Evolutionary conservation across 2,888 invertebrate species (phyloP).

Genomic region (Eubasilissa splendida): DNA sequence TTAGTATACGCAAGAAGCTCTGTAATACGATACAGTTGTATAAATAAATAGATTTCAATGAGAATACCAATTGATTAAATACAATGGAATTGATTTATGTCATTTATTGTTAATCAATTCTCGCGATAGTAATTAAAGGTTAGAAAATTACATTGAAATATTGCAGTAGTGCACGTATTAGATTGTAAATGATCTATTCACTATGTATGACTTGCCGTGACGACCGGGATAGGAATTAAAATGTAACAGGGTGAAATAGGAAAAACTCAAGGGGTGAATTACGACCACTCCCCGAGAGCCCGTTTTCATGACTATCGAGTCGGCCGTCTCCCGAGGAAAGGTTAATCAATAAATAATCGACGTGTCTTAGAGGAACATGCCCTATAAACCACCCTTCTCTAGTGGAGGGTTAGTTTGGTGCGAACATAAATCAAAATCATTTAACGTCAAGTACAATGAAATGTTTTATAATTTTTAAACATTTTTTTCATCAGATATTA

Average conservation of each 20-base stretch:
- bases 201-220: background rate
- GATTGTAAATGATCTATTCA: background rate
- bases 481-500: no score
- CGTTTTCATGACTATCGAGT: constrained; percentile 38
- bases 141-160: background rate
- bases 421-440: background rate
- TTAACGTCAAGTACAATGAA: no score
- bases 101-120: no score
- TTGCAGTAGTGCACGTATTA: background rate
- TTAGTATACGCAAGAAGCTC: no score
- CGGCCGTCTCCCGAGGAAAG: constrained; percentile 16
- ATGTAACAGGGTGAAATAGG: background rate
- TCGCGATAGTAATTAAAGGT: no score
- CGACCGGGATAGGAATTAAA: background rate
- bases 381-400: background rate
- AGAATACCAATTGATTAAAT: no score
- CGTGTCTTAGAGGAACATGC: constrained; percentile 30
- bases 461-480: no score
- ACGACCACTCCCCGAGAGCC: background rate
- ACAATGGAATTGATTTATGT: no score
- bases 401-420: background rate
- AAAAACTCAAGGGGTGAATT: constrained; percentile 7
- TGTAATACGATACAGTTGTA: no score
- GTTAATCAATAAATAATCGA: constrained; percentile 49
- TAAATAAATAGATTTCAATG: no score